Evolutionary conservation across 2,888 invertebrate species (phyloP), one percentile per base, ranked within the genome.

Genomic region (Drosophila quinaria): DNA sequence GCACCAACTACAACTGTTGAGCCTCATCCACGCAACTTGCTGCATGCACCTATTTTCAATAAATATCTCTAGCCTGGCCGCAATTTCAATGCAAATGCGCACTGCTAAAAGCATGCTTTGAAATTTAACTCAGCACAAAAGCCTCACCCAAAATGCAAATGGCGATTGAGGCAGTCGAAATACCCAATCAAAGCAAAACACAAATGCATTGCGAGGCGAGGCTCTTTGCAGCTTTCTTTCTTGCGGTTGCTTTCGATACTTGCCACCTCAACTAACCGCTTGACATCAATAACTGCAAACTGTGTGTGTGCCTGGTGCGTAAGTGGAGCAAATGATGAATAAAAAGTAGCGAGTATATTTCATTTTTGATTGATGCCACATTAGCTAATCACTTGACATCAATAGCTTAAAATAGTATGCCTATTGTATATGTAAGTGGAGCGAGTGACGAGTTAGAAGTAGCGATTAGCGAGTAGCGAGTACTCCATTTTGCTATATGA

Each of bases 31-130:
- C 49, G 33, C 33, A 35, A 25, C 52, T 39, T 52, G 54, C 54
- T 29, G 41, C 44, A 19, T 61, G 39, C 52, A 61, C 42, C 60
- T 49, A 49, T 65, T 71, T 76, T 56, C 60, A 72, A 75, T 72
- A 77, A 54, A 77, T 62, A 62, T 35, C n/a, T 42, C 33, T 25
- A n/a, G 11, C 15, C 17, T 15, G n/a, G 10, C 42, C 56, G n/a
- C 56, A 70, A 69, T 64, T 74, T 56, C 76, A 65, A 67, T 77
- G 66, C 52, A 76, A 70, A 65, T 70, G 54, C 55, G 22, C 37
- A 19, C 61, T 41, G 68, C 44, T 29, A 25, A 52, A 77, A 68
- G 51, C 52, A 77, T 68, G 59, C 72, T 52, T 63, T 39, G 72
- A 35, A 39, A 72, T 77, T 71, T 67, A 22, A 54, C 35, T 50